Base-by-base conservation (phyloP, 2,113 vertebrate genomes). In the Vidua macroura region DNA sequence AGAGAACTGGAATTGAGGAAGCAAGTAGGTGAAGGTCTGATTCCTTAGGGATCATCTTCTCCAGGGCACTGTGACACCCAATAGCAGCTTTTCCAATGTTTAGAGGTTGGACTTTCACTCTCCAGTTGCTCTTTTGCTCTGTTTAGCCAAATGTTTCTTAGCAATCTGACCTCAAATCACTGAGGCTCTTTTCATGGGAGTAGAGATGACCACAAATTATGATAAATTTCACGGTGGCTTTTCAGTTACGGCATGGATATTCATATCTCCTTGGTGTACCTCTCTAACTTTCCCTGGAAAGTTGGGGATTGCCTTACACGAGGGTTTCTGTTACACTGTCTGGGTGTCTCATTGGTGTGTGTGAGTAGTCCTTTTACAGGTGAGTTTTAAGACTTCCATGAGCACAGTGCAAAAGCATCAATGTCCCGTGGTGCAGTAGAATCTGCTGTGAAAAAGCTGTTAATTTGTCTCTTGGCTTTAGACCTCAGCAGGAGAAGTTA, bases 221-320 rank as follows among this genome's bases (percentile, higher is more conserved):
- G 16, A n/a, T 43, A 15, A 15, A 25, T 88, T 92, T 94, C 21
- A 15, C 5, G 19, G 43, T 69, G n/a, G 14, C 11, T 56, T 83
- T 83, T 68, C 31, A 80, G 58, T 68, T 83, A 79, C 31, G 20
- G 15, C 10, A 7, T 35, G 25, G 39, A 3, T 70, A 48, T 74
- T 62, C 2, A 2, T 83, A 66, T 62, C 23, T 77, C 12, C 37
- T 53, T 24, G 11, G 17, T 73, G 31, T 73, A 5, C 41, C 15
- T 90, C 51, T 90, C 66, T 77, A 68, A 44, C 49, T 83, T 89
- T 60, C 59, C 43, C 43, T 88, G 93, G 85, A 77, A 96, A 90
- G 72, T 74, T 92, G 79, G 55, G 76, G 67, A 67, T 94, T 93
- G 48, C 55, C 51, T 92, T 95, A 83, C 96, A 66, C 0, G 3